These are phyloP conservation scores for Merodon equestris DNA, from an alignment of 2,888 invertebrate species.

Conservation along the genomic window DNA sequence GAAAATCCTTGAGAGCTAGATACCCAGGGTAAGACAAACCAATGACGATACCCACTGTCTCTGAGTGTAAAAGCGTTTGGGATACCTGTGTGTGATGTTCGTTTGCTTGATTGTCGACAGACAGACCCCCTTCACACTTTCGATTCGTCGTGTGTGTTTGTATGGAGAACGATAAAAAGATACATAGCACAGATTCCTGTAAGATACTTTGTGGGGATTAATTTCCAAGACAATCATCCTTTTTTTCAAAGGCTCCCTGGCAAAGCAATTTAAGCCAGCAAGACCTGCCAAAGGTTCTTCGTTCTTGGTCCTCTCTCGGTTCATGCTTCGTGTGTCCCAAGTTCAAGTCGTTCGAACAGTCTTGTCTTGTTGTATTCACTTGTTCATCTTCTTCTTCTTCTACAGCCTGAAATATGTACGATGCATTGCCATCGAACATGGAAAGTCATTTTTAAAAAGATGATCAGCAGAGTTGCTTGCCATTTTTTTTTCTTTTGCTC, in stretches of 20 bases:
- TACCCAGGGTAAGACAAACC: slow-evolving; percentile 46
- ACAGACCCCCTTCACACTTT: slow-evolving; percentile 3
- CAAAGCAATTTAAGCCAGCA: slow-evolving; percentile 43
- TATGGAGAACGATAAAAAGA: slow-evolving; percentile 43
- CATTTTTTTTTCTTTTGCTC: slow-evolving; percentile 28
- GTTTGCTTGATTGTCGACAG: too few species aligned
- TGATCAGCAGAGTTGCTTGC: slow-evolving; percentile 43
- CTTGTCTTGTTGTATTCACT: background rate
- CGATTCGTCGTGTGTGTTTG: slow-evolving; percentile 21
- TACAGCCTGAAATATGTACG: slow-evolving; percentile 54
- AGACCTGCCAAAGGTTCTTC: slow-evolving; percentile 50
- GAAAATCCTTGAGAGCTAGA: slow-evolving; percentile 55
- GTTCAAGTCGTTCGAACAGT: slow-evolving; percentile 39
- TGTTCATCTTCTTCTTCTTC: background rate
- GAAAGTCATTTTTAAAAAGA: slow-evolving; percentile 68
- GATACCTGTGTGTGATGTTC: slow-evolving; percentile 16
- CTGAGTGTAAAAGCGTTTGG: slow-evolving; percentile 39
- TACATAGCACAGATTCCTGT: slow-evolving; percentile 67
- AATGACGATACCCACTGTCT: slow-evolving; percentile 18
- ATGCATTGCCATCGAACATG: slow-evolving; percentile 66
- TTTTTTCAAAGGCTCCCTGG: background rate
- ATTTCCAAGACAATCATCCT: slow-evolving; percentile 68
- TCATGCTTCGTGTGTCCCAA: too few species aligned
- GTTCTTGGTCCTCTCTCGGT: too few species aligned
- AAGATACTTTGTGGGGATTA: slow-evolving; percentile 68